Percentiles rank a stretch among this genome's conserved stretches.
Evolutionary conservation across 2,113 vertebrate genomes (phyloP).

Genomic region (Muntiacus reevesi): DNA sequence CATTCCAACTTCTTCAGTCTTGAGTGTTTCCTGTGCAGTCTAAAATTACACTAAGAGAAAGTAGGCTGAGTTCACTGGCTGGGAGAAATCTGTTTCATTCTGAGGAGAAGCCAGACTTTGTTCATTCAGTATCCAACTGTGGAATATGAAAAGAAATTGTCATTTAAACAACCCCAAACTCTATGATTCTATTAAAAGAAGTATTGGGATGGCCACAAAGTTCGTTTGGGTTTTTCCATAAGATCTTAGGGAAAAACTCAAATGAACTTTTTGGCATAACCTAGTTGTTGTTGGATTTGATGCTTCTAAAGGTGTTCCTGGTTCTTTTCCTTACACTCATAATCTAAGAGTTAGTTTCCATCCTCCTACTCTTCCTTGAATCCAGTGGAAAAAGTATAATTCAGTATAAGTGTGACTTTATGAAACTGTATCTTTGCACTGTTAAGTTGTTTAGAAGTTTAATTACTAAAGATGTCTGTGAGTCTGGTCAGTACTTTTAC

Average conservation of each 20-base stretch:
- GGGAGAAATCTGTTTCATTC: not conserved
- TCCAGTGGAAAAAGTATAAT: not conserved
- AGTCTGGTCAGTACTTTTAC: not conserved
- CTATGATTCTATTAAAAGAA: not conserved
- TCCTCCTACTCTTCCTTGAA: not conserved
- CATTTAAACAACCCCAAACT: not conserved
- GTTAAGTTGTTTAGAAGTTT: not conserved
- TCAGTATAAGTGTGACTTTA: not conserved
- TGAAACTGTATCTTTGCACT: not conserved
- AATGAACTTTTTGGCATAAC: not conserved
- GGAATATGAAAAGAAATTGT: not conserved
- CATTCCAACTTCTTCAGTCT: slow-evolving; percentile 18
- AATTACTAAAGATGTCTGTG: not conserved
- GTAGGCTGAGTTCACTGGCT: not conserved
- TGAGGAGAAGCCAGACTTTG: not conserved
- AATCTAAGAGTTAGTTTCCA: not conserved
- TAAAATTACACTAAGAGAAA: slow-evolving; percentile 52
- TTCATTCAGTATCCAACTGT: not conserved
- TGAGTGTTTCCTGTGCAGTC: slow-evolving; percentile 43
- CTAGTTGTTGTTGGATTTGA: not conserved
- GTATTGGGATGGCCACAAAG: not conserved
- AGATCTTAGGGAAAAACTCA: not conserved
- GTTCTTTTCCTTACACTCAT: not conserved
- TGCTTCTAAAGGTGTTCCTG: not conserved
- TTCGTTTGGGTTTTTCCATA: not conserved